Conservation (phyloP, 2,113 vertebrate species). For the Rissa tridactyla region DNA sequence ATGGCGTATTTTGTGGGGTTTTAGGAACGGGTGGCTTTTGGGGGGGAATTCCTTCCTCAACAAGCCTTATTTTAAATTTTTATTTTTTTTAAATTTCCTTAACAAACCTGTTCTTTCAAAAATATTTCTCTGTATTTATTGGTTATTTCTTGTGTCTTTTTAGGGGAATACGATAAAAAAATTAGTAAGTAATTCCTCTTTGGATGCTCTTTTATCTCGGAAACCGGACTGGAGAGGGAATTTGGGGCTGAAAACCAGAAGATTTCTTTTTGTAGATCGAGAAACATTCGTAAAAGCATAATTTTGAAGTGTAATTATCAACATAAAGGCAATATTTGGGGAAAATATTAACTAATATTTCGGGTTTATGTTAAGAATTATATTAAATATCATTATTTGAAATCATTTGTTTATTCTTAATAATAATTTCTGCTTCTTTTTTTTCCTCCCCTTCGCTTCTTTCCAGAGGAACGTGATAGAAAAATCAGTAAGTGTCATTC, state of each 20-base stretch:
- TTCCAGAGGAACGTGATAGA: not conserved
- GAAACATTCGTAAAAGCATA: rapidly evolving
- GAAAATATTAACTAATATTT: no score
- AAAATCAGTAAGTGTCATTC: not conserved
- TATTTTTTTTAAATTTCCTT: no score
- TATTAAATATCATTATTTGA: no score
- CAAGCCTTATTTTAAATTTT: not conserved
- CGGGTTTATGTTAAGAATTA: no score
- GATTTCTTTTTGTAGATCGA: not conserved
- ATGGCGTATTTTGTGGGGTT: not conserved
- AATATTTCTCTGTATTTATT: not conserved
- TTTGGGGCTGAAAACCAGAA: not conserved
- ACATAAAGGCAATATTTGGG: not conserved
- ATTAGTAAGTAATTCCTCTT: not conserved
- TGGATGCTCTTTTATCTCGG: rapidly evolving
- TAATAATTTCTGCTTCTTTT: not conserved
- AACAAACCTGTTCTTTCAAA: no score
- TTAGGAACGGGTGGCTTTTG: not conserved
- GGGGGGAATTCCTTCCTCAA: not conserved
- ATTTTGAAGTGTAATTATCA: not conserved
- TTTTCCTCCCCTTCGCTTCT: not conserved
- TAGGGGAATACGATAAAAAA: not conserved
- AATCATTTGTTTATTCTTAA: not conserved
- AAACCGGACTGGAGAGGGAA: not conserved
- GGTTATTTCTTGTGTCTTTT: not conserved